Conservation (phyloP, 2,113 vertebrate genomes). For the Jaculus jaculus region DNA sequence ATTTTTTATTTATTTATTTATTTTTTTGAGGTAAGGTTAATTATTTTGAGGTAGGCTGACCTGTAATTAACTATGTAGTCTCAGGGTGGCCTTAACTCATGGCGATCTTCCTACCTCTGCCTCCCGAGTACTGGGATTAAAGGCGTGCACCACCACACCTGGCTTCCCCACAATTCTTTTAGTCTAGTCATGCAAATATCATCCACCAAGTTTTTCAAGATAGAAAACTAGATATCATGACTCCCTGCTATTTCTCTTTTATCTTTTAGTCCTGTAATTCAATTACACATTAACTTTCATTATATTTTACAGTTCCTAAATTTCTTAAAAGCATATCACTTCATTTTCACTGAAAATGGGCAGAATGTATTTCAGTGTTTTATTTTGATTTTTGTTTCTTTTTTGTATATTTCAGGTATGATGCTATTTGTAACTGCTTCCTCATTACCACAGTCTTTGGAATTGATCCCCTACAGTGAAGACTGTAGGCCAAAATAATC, state of each 20-base stretch:
- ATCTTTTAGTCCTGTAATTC: neutral
- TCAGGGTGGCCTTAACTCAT: too few relatives aligned
- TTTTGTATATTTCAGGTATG: neutral
- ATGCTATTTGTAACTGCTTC: neutral
- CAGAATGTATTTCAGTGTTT: neutral
- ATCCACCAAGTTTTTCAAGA: neutral
- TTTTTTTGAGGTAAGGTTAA: too few relatives aligned
- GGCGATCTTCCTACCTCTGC: too few relatives aligned
- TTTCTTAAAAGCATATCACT: neutral
- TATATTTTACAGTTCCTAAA: neutral
- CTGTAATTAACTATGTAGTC: too few relatives aligned
- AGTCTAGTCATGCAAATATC: neutral
- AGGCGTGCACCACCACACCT: too few relatives aligned
- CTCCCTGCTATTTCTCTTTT: neutral
- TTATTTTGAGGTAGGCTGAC: too few relatives aligned
- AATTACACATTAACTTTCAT: neutral
- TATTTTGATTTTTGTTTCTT: neutral
- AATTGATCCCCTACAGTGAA: neutral
- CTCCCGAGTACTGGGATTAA: too few relatives aligned
- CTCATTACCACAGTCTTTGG: neutral
- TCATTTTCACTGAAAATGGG: neutral
- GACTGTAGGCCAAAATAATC: neutral
- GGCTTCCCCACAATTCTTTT: neutral
- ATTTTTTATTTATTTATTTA: too few relatives aligned
- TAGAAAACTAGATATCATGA: neutral